A percentile compares a stretch with the other conserved stretches of the same genome.
These are phyloP conservation scores for Oncorhynchus nerka DNA, from an alignment of 2,113 vertebrate genomes.

Conservation along the genomic window DNA sequence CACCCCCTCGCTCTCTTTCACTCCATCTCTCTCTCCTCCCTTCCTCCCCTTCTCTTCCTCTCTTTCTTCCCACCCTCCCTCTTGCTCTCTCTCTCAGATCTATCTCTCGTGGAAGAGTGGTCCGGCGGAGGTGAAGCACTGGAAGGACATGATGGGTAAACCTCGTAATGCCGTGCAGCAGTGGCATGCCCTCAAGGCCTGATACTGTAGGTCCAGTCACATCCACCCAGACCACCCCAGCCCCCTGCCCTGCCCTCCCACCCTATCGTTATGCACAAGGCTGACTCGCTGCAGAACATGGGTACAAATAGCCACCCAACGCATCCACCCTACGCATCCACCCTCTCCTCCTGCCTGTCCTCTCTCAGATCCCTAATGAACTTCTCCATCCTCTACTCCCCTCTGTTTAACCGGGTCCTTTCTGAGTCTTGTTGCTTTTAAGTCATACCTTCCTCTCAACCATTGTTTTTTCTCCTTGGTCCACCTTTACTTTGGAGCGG, in stretches of 20 bases:
- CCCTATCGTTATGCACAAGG: constrained; percentile 75
- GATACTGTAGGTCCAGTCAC: constrained; percentile 49
- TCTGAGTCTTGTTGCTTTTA: constrained; percentile 16
- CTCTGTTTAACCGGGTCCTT: neutral
- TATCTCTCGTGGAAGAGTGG: constrained; percentile 99
- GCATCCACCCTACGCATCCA: neutral
- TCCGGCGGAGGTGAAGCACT: constrained; percentile 96
- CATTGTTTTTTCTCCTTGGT: constrained; percentile 21
- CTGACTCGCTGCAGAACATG: constrained; percentile 77
- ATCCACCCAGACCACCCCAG: constrained; percentile 25
- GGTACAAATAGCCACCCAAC: constrained; percentile 80
- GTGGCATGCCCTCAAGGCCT: constrained; percentile 98
- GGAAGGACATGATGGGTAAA: constrained; percentile 99
- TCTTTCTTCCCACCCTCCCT: neutral
- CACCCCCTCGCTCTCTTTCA: too few species aligned
- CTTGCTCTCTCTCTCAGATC: constrained; percentile 72
- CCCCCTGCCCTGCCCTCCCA: neutral
- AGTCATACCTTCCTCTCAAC: constrained; percentile 9
- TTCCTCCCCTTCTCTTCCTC: too few species aligned
- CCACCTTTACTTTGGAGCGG: constrained; percentile 35
- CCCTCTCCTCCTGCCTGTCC: constrained; percentile 30
- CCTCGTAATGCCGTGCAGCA: constrained; percentile 94
- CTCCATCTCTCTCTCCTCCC: too few species aligned
- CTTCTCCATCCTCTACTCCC: constrained; percentile 21
- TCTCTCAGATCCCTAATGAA: constrained; percentile 38